Percentiles rank a stretch among this genome's conserved stretches.
These are phyloP conservation scores for Panagrolaimus sp. DNA, from an alignment of 1,140 invertebrate species.

Conservation along the genomic window DNA sequence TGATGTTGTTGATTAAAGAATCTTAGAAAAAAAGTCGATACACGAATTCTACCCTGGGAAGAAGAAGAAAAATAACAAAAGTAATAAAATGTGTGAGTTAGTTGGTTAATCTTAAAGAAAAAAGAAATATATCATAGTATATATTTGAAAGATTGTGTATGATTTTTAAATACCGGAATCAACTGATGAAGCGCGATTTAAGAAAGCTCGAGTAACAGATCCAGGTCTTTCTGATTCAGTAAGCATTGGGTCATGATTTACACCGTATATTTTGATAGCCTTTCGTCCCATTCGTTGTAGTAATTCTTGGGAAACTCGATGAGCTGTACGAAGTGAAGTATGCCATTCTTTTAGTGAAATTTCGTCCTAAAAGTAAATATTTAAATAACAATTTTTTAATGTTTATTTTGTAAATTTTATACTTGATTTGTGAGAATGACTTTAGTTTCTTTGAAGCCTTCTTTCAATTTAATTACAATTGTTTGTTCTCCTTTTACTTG, in stretches of 20 bases:
- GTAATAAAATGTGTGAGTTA: too few species aligned
- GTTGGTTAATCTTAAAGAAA: too few species aligned
- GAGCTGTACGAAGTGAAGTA: slow-evolving; percentile 76
- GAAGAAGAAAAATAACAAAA: too few species aligned
- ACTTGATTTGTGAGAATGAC: slow-evolving; percentile 87
- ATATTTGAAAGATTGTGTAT: too few species aligned
- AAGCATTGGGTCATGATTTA: slow-evolving; percentile 61
- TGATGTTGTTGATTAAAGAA: too few species aligned
- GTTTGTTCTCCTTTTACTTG: slow-evolving; percentile 85
- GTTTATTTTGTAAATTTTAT: slow-evolving; percentile 58
- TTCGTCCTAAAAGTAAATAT: slow-evolving; percentile 52
- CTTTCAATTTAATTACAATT: slow-evolving; percentile 78
- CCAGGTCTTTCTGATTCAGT: slow-evolving; percentile 49
- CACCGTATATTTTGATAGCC: slow-evolving; percentile 90
- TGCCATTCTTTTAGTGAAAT: slow-evolving; percentile 80
- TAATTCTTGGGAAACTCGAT: slow-evolving; percentile 84
- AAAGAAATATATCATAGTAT: too few species aligned
- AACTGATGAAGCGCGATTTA: slow-evolving; percentile 53
- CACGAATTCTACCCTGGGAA: too few species aligned
- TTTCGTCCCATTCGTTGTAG: slow-evolving; percentile 88
- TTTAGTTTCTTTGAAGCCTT: slow-evolving; percentile 67
- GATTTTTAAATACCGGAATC: slow-evolving; percentile 50
- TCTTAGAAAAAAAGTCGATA: too few species aligned
- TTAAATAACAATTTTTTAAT: background rate
- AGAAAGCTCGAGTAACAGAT: slow-evolving; percentile 53